Evolutionary conservation across 92 coral and sea anemone genomes (phyloP).

Genomic region (Umimayanthus chanpuru): DNA sequence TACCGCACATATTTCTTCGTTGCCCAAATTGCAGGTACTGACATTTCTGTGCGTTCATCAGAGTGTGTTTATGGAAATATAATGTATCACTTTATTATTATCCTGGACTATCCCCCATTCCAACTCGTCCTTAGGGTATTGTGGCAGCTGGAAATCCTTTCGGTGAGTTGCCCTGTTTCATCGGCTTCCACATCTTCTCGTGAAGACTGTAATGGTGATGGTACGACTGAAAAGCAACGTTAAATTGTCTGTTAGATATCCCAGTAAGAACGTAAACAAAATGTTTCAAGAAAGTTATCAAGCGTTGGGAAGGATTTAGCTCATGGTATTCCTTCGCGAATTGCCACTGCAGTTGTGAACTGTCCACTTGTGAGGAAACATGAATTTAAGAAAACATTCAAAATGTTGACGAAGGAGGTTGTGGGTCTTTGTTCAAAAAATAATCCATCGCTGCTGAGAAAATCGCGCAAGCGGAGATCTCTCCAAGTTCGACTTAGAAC

Average conservation of each 20-base stretch:
- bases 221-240: neutral
- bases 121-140: conserved; percentile 49
- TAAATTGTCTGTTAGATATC: neutral
- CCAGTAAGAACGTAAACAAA: conserved; percentile 34
- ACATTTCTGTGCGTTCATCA: conserved; percentile 5
- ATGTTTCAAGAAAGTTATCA: conserved; percentile 34
- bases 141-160: too few relatives aligned
- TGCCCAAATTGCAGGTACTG: conserved; percentile 9
- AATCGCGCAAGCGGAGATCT: conserved; percentile 46
- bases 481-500: conserved; percentile 49
- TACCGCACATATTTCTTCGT: conserved; percentile 41
- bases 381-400: conserved; percentile 47
- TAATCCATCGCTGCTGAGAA: conserved; percentile 64
- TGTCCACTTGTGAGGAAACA: conserved; percentile 45
- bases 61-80: conserved; percentile 16
- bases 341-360: conserved; percentile 66
- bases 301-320: conserved; percentile 61
- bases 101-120: conserved; percentile 48
- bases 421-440: conserved; percentile 51
- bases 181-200: conserved; percentile 36
- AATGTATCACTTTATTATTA: conserved; percentile 21
- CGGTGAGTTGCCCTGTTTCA: too few relatives aligned
- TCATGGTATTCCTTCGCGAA: conserved; percentile 55
- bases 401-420: conserved; percentile 48
- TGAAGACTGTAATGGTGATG: neutral